Percentiles rank a stretch among this genome's conserved stretches.
Conservation (phyloP, 1,140 invertebrate genomes). For the Saccostrea glomerata region DNA sequence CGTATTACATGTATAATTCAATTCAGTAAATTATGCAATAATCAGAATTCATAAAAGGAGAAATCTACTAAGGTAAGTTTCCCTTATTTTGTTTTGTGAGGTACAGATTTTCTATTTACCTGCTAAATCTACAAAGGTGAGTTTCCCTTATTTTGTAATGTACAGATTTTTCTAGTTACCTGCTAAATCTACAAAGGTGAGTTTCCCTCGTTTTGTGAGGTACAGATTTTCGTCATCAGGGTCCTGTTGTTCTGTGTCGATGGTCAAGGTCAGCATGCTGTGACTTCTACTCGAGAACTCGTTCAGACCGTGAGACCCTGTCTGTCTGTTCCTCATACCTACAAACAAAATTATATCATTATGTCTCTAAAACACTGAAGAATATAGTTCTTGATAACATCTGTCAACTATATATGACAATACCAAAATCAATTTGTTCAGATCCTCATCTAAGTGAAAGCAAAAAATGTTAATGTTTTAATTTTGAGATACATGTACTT, state of each 20-base stretch:
- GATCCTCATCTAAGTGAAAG: too few relatives aligned
- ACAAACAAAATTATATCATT: conserved; percentile 47
- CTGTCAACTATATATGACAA: too few relatives aligned
- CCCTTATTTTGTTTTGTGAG: conserved; percentile 77
- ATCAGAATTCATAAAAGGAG: too few relatives aligned
- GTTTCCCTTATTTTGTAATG: conserved; percentile 78
- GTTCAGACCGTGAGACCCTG: conserved; percentile 76
- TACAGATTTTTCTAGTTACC: conserved; percentile 75
- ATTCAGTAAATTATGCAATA: neutral
- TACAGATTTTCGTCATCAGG: conserved; percentile 84
- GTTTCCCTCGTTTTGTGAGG: conserved; percentile 78
- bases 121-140: conserved; percentile 79
- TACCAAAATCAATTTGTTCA: too few relatives aligned
- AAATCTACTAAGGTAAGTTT: too few relatives aligned
- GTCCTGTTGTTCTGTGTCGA: conserved; percentile 78
- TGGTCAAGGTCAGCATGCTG: conserved; percentile 77
- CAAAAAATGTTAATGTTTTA: too few relatives aligned
- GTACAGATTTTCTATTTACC: conserved; percentile 73
- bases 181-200: conserved; percentile 79
- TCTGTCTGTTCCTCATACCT: conserved; percentile 77
- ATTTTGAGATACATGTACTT: too few relatives aligned
- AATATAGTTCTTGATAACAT: too few relatives aligned
- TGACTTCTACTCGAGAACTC: conserved; percentile 79
- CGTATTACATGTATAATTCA: neutral
- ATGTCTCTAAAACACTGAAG: neutral